Evolutionary conservation across 2,113 vertebrate species (phyloP).

Genomic region (Neopipo cinnamomea): DNA sequence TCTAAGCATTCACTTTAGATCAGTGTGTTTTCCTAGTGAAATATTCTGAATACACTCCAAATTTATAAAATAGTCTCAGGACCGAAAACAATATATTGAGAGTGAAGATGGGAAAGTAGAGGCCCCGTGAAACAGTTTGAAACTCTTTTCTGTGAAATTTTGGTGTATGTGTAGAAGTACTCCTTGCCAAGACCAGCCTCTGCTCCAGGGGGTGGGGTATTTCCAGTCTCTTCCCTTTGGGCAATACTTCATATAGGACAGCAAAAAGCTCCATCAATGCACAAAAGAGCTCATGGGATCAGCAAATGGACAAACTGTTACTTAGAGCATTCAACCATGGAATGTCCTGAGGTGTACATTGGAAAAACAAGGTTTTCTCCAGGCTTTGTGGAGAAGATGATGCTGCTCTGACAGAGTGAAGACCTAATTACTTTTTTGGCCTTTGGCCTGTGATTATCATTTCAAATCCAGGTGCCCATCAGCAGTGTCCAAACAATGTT

Average conservation of each 20-base stretch:
- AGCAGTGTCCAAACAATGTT: not conserved
- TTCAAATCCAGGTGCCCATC: not conserved
- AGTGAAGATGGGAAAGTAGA: not conserved
- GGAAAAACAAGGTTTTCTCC: not conserved
- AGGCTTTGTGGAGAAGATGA: not conserved
- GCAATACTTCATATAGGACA: not conserved
- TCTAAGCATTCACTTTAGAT: not conserved
- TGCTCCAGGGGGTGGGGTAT: accelerated
- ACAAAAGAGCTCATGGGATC: not conserved
- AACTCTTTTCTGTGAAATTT: not conserved
- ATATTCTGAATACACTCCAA: not conserved
- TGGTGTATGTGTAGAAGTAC: not conserved
- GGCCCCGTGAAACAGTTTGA: accelerated
- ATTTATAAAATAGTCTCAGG: not conserved
- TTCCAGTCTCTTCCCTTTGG: not conserved
- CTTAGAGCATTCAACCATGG: not conserved
- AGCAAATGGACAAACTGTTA: not conserved
- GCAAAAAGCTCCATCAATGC: not conserved
- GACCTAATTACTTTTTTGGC: not conserved
- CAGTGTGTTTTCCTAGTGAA: not conserved
- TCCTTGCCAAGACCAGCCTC: not conserved
- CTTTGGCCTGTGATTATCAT: not conserved
- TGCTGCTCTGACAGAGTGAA: not conserved
- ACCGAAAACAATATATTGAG: not conserved
- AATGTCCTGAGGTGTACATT: not conserved